phyloP scores from a whole-genome alignment of 1,140 invertebrate species.

The Pissodes strobi region DNA sequence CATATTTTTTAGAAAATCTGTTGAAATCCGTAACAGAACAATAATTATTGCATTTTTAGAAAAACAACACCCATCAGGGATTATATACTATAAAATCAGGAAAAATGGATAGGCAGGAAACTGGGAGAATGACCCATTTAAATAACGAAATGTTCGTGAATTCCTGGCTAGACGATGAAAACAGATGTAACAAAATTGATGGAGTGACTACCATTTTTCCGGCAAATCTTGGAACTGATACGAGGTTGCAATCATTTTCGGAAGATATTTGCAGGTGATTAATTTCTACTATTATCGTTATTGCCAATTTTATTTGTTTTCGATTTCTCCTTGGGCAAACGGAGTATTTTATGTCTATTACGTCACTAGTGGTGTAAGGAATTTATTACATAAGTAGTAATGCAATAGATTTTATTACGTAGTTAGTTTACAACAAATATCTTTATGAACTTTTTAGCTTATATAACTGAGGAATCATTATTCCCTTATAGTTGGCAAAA shows the following conservation, averaged over 20 bases:
- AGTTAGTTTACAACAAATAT: too few relatives aligned
- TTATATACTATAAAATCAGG: slow-evolving; percentile 56
- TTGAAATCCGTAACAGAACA: too few relatives aligned
- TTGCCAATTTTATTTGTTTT: background rate
- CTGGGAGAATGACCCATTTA: slow-evolving; percentile 53
- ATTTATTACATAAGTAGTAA: too few relatives aligned
- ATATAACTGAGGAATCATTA: too few relatives aligned
- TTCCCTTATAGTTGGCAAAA: too few relatives aligned
- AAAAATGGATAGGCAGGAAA: slow-evolving; percentile 44
- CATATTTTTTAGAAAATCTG: too few relatives aligned
- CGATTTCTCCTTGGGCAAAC: too few relatives aligned
- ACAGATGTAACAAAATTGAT: slow-evolving; percentile 54
- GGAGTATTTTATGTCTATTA: too few relatives aligned
- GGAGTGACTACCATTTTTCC: slow-evolving; percentile 57
- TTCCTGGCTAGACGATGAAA: slow-evolving; percentile 45
- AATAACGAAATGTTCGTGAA: slow-evolving; percentile 48
- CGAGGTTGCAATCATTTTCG: slow-evolving; percentile 54
- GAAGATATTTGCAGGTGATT: slow-evolving; percentile 57
- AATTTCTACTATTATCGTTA: background rate
- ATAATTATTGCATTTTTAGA: too few relatives aligned
- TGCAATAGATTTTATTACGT: too few relatives aligned
- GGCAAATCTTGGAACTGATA: slow-evolving; percentile 47
- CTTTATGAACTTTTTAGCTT: too few relatives aligned
- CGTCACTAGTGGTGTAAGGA: too few relatives aligned
- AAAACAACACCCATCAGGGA: slow-evolving; percentile 57